Percentiles rank a stretch among this genome's conserved stretches.
These are phyloP conservation scores for Phortica variegata DNA, from an alignment of 1,140 invertebrate genomes.

Conservation along the genomic window DNA sequence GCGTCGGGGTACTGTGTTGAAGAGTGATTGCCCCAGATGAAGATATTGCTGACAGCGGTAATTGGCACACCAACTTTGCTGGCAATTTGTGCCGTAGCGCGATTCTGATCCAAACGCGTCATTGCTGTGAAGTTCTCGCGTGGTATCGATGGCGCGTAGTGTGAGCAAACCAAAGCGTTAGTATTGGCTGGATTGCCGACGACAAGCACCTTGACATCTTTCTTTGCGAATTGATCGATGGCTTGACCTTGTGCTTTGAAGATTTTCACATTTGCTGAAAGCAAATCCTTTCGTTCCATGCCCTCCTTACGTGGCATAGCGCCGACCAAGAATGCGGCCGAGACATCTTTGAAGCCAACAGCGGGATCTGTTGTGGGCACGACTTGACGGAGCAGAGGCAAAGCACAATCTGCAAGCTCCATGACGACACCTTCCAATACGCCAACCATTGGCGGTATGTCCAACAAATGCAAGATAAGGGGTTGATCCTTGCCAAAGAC, in stretches of 20 bases:
- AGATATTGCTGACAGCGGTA: constrained; percentile 81
- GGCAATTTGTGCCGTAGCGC: constrained; percentile 84
- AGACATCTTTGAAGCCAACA: constrained; percentile 92
- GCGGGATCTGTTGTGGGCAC: constrained; percentile 84
- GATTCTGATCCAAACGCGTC: constrained; percentile 97
- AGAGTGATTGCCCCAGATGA: constrained; percentile 99
- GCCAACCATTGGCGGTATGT: constrained; percentile 93
- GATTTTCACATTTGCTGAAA: constrained; percentile 97
- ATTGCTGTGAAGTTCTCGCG: constrained; percentile 96
- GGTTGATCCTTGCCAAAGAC: constrained; percentile 93
- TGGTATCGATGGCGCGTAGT: constrained; percentile 97
- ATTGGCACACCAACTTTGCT: constrained; percentile 68
- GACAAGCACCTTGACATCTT: constrained; percentile 93
- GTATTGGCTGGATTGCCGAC: constrained; percentile 99
- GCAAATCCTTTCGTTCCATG: constrained; percentile 97
- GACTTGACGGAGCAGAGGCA: constrained; percentile 85
- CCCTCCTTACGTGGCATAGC: constrained; percentile 98
- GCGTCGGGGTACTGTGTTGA: constrained; percentile 98
- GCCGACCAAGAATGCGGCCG: constrained; percentile 97
- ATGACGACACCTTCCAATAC: constrained; percentile 95
- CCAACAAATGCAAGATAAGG: constrained; percentile 87
- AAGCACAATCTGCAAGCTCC: constrained; percentile 94
- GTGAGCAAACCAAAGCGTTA: constrained; percentile 94
- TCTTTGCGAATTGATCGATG: constrained; percentile 88
- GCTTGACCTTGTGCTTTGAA: constrained; percentile 96